Base-by-base conservation (phyloP, 1,140 invertebrate species). In the Helicorthomorpha holstii region DNA sequence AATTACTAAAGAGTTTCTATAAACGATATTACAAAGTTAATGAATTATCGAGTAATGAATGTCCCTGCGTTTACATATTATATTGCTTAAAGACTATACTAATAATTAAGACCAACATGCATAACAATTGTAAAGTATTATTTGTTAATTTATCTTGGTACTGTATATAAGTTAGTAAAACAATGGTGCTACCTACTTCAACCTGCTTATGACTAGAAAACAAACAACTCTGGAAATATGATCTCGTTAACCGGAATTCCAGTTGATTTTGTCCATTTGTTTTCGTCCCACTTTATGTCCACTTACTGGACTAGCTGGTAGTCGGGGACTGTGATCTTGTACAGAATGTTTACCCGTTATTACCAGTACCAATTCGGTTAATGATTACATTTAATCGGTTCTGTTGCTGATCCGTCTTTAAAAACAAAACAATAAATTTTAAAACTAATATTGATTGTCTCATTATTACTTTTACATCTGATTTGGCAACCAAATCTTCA, bases 361-460 rank as follows among this genome's bases (percentile, higher is more conserved):
- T n/a, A n/a, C n/a, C n/a, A 34, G 57, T 7, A 58, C 75, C 73
- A 38, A 91, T 69, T 29, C 81, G 81, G 61, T 83, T 85, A 65
- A 94, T 88, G 60, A 95, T 86, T 69, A 93, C 88, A 54, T 84
- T 85, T 29, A 95, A 67, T 63, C 89, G 91, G 59, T 80, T 85
- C 60, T 93, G 85, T 44, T 93, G 72, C 48, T 79, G 75, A 63
- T 91, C 85, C 60, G 87, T 85, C 91, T 47, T 46, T n/a, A n/a
- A n/a, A 56, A 43, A 34, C 23, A 4, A 46, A 45, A 50, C 1
- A 53, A 34, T 49, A n/a, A 27, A 27, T 43, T 1, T 26, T 19
- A 51, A 48, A 48, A 54, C 44, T 27, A 52, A 25, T 23, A 23
- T 45, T 59, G 52, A 38, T 44, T 26, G 34, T 54, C 43, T 53